These are phyloP conservation scores for Alouatta palliata DNA, from an alignment of 2,113 vertebrate genomes.

Conservation along the genomic window DNA sequence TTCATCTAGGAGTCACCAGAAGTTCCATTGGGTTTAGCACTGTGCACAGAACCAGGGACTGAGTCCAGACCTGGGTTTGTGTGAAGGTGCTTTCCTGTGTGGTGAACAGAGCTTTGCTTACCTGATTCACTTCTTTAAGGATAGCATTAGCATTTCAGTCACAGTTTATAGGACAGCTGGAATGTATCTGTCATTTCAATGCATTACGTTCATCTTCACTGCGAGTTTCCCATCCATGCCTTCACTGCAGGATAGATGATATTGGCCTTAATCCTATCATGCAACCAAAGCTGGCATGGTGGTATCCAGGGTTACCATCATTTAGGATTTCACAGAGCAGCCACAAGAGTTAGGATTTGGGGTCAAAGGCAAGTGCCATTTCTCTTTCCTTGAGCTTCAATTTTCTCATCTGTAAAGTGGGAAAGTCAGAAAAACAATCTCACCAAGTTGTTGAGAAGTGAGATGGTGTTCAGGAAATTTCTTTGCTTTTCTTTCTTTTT, in stretches of 20 bases:
- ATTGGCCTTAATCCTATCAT: background rate
- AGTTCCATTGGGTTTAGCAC: background rate
- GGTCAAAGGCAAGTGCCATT: background rate
- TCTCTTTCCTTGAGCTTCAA: background rate
- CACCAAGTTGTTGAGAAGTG: background rate
- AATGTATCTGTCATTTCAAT: background rate
- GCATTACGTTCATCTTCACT: background rate
- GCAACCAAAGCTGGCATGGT: background rate
- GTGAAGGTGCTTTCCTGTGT: background rate
- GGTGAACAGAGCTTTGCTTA: no score
- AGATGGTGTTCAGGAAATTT: background rate
- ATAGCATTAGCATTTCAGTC: background rate
- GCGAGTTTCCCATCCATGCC: background rate
- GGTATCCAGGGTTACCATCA: no score
- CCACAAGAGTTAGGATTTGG: background rate
- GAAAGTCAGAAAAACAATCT: background rate
- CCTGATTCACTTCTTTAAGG: background rate
- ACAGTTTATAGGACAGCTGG: background rate
- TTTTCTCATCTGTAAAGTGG: background rate
- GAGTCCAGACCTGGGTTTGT: background rate
- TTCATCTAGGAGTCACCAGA: no score
- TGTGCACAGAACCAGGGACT: rapidly evolving
- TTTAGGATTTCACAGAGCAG: background rate
- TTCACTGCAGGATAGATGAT: background rate
- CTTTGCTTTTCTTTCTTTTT: background rate